Evolutionary conservation across 2,797 vertebrate species (phyloP).

Genomic region (Spinibarbus caldwelli): DNA sequence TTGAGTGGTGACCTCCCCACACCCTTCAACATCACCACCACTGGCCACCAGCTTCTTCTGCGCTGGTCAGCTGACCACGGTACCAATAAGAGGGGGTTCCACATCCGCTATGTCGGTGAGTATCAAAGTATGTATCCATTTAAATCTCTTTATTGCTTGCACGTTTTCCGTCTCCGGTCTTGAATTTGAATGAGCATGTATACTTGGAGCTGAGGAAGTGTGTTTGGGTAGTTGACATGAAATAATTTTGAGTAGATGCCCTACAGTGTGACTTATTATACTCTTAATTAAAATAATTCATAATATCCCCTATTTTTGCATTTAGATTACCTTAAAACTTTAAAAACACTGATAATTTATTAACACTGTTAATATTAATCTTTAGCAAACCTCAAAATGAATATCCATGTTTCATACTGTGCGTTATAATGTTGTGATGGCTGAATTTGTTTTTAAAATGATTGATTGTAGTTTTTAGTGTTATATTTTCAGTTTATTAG

Average conservation of each 20-base stretch:
- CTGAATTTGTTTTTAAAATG: too few species aligned
- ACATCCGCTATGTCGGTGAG: constrained; percentile 98
- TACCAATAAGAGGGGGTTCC: constrained; percentile 98
- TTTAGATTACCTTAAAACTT: not conserved
- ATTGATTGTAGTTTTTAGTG: too few species aligned
- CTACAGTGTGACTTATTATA: not conserved
- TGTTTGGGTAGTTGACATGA: constrained; percentile 24
- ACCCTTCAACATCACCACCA: constrained; percentile 94
- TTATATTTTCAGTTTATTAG: not conserved
- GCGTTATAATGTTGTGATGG: not conserved
- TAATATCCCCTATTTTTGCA: not conserved
- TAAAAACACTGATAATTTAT: not conserved
- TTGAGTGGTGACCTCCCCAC: constrained; percentile 93
- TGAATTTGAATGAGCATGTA: constrained; percentile 55
- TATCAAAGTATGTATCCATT: constrained; percentile 88
- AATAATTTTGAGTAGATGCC: not conserved
- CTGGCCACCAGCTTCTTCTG: constrained; percentile 92
- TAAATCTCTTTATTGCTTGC: constrained; percentile 69
- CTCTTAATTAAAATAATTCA: constrained; percentile 1
- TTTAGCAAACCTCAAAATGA: not conserved
- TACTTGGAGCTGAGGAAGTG: constrained; percentile 9
- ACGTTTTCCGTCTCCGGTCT: constrained; percentile 60
- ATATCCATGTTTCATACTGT: not conserved
- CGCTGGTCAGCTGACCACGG: constrained; percentile 98
- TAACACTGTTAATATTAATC: not conserved